Evolutionary conservation across 2,113 vertebrate genomes (phyloP).

Genomic region (Oncorhynchus nerka): DNA sequence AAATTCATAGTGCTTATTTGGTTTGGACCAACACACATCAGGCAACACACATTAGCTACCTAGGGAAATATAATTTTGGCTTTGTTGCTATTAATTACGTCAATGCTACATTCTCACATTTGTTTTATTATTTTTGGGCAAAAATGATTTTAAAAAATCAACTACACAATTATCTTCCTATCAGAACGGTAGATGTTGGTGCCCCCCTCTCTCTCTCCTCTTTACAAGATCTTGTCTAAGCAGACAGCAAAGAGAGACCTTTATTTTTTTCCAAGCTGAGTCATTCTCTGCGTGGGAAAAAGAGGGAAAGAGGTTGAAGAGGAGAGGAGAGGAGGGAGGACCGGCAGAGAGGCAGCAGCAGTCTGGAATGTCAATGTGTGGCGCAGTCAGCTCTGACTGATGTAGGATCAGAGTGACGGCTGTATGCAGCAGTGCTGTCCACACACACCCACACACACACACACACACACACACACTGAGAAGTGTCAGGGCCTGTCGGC

Average conservation of each 20-base stretch:
- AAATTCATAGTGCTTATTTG: no score
- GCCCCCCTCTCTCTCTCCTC: background rate
- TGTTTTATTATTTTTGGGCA: no score
- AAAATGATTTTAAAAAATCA: no score
- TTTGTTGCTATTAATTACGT: no score
- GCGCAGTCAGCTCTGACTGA: slow-evolving; percentile 66
- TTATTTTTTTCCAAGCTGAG: slow-evolving; percentile 37
- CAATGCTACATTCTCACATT: no score
- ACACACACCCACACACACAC: slow-evolving; percentile 1
- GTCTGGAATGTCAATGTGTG: slow-evolving; percentile 68
- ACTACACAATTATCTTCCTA: background rate
- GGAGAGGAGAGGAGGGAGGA: slow-evolving; percentile 47
- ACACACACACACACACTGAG: slow-evolving; percentile 21
- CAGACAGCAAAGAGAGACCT: slow-evolving; percentile 56
- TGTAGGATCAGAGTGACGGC: slow-evolving; percentile 64
- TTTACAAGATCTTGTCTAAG: slow-evolving; percentile 34
- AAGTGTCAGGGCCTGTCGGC: slow-evolving; percentile 29
- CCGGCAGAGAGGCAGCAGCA: slow-evolving; percentile 26
- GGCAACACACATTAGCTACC: no score
- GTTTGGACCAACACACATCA: no score
- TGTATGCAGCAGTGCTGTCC: slow-evolving; percentile 36
- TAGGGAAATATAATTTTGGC: no score
- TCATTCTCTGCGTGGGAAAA: slow-evolving; percentile 68
- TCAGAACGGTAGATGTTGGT: background rate
- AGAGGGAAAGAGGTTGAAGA: slow-evolving; percentile 46